A percentile compares a stretch with the other conserved stretches of the same genome.
Evolutionary conservation across 1,140 invertebrate genomes (phyloP).

Genomic region (Calycopis cecrops): DNA sequence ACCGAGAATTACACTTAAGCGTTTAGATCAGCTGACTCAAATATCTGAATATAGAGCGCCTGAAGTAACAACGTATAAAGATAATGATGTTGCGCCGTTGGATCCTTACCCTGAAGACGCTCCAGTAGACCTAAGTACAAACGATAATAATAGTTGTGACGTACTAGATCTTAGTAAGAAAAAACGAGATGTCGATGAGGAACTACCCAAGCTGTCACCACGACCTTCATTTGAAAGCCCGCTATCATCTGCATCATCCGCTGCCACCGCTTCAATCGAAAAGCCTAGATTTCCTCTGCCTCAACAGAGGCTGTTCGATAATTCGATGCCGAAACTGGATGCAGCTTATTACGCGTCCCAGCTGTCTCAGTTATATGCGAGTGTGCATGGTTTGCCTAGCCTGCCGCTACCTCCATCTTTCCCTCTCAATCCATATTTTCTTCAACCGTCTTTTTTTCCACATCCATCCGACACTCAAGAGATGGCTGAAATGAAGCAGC

Average conservation of each 20-base stretch:
- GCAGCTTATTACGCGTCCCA: constrained; percentile 76
- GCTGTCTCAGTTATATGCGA: constrained; percentile 74
- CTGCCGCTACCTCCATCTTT: constrained; percentile 75
- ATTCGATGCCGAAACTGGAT: constrained; percentile 74
- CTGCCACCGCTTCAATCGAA: constrained; percentile 51
- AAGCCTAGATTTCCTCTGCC: constrained; percentile 75
- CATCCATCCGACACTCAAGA: constrained; percentile 76
- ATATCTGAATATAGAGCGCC: constrained; percentile 64
- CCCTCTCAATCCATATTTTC: constrained; percentile 75
- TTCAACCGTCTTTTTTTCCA: constrained; percentile 77
- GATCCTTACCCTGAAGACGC: constrained; percentile 73
- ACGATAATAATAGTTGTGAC: constrained; percentile 75
- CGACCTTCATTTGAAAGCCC: constrained; percentile 61
- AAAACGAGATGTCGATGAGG: constrained; percentile 69
- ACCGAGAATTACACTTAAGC: constrained; percentile 79
- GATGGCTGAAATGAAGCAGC: constrained; percentile 78
- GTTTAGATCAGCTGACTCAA: constrained; percentile 77
- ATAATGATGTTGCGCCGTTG: constrained; percentile 43
- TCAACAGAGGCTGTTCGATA: constrained; percentile 78
- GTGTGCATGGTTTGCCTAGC: constrained; percentile 65
- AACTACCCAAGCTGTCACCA: constrained; percentile 50
- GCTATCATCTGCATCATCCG: constrained; percentile 37
- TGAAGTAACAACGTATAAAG: constrained; percentile 60
- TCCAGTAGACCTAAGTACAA: constrained; percentile 85
- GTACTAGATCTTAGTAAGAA: constrained; percentile 93